Evolutionary conservation across 2,797 vertebrate genomes (phyloP).

Genomic region (Enteromius unitaeniatus): DNA sequence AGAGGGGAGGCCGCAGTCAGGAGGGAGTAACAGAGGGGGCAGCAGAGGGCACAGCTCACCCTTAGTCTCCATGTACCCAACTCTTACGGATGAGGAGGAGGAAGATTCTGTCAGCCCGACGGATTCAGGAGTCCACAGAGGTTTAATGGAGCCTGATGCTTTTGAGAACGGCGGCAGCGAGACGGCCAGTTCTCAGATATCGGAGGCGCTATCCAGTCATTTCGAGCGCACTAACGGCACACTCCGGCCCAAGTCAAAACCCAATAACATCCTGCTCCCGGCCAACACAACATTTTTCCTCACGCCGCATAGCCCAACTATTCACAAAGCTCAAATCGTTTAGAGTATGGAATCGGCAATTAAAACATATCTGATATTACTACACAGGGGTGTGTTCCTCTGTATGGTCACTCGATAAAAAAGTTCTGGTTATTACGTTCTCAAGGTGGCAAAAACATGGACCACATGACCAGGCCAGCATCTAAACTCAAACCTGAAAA

Average conservation of each 20-base stretch:
- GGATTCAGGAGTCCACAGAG: conserved; percentile 68
- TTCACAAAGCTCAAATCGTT: conserved; percentile 89
- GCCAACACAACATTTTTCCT: conserved; percentile 73
- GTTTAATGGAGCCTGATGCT: conserved; percentile 71
- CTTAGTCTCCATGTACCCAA: conserved; percentile 64
- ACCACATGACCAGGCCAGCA: background rate
- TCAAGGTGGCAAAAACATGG: background rate
- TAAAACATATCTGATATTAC: background rate
- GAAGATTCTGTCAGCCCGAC: conserved; percentile 64
- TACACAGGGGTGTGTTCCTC: background rate
- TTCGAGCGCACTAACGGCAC: conserved; percentile 85
- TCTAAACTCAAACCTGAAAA: conserved; percentile 21
- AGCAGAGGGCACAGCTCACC: conserved; percentile 66
- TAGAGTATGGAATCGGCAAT: conserved; percentile 61
- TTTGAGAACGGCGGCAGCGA: conserved; percentile 78
- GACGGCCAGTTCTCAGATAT: conserved; percentile 83
- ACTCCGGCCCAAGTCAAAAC: conserved; percentile 78
- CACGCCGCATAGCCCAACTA: conserved; percentile 67
- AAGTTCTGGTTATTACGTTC: background rate
- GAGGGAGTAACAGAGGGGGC: conserved; percentile 56
- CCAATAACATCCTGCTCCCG: conserved; percentile 76
- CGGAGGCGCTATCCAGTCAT: conserved; percentile 81
- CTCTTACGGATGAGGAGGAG: conserved; percentile 72
- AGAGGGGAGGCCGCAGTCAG: conserved; percentile 58
- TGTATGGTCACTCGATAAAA: background rate